phyloP scores from a whole-genome alignment of 2,113 vertebrate species.

The Cyanoderma ruficeps region DNA sequence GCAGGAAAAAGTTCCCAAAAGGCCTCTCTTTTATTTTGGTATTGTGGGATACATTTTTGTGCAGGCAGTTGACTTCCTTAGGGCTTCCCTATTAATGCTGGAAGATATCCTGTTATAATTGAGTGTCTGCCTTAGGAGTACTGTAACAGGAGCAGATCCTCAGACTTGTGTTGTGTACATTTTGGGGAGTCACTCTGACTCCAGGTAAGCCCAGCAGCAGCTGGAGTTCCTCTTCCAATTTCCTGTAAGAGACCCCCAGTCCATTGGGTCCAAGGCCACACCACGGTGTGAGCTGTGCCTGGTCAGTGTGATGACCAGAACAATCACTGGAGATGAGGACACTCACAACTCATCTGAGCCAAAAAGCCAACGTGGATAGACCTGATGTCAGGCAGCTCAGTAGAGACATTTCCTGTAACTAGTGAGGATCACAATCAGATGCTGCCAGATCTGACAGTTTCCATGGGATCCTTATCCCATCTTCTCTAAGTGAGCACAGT shows the following conservation, averaged over 20 bases:
- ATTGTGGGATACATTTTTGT: not conserved
- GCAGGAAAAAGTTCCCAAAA: not conserved
- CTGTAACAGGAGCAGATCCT: not conserved
- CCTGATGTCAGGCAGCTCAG: not conserved
- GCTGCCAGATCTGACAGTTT: not conserved
- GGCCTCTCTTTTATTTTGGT: not conserved
- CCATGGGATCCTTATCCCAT: not conserved
- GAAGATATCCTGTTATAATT: not conserved
- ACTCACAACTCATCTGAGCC: not conserved
- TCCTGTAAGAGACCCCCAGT: not conserved
- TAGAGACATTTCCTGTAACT: not conserved
- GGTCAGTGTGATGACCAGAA: not conserved
- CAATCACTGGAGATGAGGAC: not conserved
- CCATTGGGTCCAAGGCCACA: not conserved
- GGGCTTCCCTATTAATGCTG: not conserved
- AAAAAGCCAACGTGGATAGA: not conserved
- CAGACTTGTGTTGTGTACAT: not conserved
- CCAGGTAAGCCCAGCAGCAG: not conserved
- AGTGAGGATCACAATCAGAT: not conserved
- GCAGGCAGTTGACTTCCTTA: not conserved
- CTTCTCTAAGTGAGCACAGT: not conserved
- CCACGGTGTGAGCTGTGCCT: rapidly evolving
- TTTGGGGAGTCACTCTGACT: not conserved
- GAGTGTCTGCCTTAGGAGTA: not conserved
- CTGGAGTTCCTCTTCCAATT: not conserved